Base-by-base conservation (phyloP, 2,113 vertebrate genomes). In the Pachyramphus minor region DNA sequence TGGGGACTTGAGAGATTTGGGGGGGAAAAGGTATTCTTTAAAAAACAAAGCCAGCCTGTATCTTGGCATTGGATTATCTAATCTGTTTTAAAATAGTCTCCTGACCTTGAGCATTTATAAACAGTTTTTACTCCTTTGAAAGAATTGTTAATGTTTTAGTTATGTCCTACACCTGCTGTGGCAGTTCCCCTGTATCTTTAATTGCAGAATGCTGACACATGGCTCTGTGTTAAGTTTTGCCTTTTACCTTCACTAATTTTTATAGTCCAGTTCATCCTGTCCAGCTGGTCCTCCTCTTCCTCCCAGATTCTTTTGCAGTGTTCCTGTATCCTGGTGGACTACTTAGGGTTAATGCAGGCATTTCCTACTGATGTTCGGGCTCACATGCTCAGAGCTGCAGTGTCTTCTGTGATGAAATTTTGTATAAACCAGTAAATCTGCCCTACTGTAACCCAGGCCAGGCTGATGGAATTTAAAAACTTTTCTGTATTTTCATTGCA, bases 381-480 rank as follows among this genome's bases (percentile, higher is more conserved):
- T 84, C 3, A 8, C 2, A 0, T 50, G 13, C 10, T 87, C 8
- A 39, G 31, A 87, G 30, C 56, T 83, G 49, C 39, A 45, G 9
- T n/a, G 14, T 77, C 8, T 79, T 25, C 11, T 58, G 37, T 50
- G 44, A 19, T 58, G 30, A 64, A 84, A n/a, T 76, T 64, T 23
- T 41, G 42, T 86, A 17, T 63, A 39, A 60, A 62, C 19, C 39
- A 12, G 10, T 80, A 53, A 69, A 86, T 67, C 15, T 74, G 28
- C 11, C 50, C 23, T 64, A 0, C 30, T 41, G 41, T 64, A 52
- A 56, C 7, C 10, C 39, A 27, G 24, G 22, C 37, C 5, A 0
- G 39, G 23, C 50, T 66, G 16, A 12, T 52, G 19, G 11, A 28
- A 9, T 60, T 78, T 8, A 72, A 79, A 78, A 73, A 12, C 31